phyloP scores from a whole-genome alignment of 2,888 invertebrate species.

The Sphaerophoria taeniata region DNA sequence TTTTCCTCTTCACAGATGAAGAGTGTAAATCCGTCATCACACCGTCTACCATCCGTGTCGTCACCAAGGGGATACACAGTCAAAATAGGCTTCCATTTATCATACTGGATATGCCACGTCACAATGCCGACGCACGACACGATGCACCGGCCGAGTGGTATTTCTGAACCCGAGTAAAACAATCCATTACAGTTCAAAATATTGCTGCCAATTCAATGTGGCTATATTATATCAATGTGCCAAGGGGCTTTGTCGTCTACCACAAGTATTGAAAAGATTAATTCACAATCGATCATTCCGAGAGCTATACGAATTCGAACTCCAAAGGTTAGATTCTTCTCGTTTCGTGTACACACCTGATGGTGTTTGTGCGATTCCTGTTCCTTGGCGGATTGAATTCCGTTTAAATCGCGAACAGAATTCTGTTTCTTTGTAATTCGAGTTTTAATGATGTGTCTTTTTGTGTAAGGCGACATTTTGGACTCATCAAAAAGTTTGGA shows the following conservation, averaged over 20 bases:
- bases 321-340: conserved; percentile 9
- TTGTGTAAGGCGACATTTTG: not conserved
- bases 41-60: too few species aligned
- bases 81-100: too few species aligned
- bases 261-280: conserved; percentile 60
- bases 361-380: not conserved
- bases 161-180: conserved; percentile 37
- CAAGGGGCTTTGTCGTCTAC: conserved; percentile 15
- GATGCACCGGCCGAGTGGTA: conserved; percentile 5
- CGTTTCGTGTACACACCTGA: too few species aligned
- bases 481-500: not conserved
- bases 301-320: conserved; percentile 3
- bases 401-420: conserved; percentile 6
- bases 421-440: not conserved
- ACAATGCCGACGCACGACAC: too few species aligned
- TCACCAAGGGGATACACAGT: too few species aligned
- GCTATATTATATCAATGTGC: conserved; percentile 3
- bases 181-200: not conserved
- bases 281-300: conserved; percentile 62
- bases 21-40: too few species aligned
- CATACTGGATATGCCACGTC: too few species aligned
- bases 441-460: not conserved
- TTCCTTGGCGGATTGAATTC: not conserved
- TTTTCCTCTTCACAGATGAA: too few species aligned
- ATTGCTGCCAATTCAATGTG: conserved; percentile 7